Evolutionary conservation across 2,888 invertebrate genomes (phyloP).

Genomic region (Plusia festucae): DNA sequence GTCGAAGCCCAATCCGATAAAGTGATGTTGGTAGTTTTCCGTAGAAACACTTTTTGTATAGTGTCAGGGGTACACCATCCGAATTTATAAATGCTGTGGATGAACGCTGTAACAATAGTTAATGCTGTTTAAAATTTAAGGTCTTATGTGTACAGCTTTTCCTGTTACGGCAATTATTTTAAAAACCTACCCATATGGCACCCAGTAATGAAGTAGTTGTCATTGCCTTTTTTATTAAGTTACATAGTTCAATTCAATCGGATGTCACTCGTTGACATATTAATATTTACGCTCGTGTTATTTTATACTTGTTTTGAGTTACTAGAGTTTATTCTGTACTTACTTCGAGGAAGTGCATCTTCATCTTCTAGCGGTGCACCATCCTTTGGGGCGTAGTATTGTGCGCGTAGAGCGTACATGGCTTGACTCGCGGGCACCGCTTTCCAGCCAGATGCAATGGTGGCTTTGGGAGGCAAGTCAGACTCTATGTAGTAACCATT

Average conservation of each 20-base stretch:
- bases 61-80: constrained; percentile 71
- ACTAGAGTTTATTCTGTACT: constrained; percentile 19
- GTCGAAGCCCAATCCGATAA: constrained; percentile 58
- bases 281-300: too few species aligned
- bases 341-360: constrained; percentile 68
- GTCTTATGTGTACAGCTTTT: too few species aligned
- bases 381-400: constrained; percentile 12
- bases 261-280: too few species aligned
- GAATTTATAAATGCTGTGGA: constrained; percentile 75
- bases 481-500: not conserved
- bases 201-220: too few species aligned
- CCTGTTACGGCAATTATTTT: too few species aligned
- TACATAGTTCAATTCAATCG: too few species aligned
- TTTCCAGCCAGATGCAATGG: constrained; percentile 62
- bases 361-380: constrained; percentile 30
- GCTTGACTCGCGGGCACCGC: constrained; percentile 76
- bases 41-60: constrained; percentile 52
- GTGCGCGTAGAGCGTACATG: constrained; percentile 60
- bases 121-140: too few species aligned
- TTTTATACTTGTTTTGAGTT: too few species aligned
- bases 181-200: too few species aligned
- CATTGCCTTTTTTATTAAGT: too few species aligned
- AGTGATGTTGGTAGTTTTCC: constrained; percentile 62
- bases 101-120: constrained; percentile 37
- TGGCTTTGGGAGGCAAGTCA: constrained; percentile 14